Conservation (phyloP, 2,888 invertebrate genomes). For the Drosophila cognata region DNA sequence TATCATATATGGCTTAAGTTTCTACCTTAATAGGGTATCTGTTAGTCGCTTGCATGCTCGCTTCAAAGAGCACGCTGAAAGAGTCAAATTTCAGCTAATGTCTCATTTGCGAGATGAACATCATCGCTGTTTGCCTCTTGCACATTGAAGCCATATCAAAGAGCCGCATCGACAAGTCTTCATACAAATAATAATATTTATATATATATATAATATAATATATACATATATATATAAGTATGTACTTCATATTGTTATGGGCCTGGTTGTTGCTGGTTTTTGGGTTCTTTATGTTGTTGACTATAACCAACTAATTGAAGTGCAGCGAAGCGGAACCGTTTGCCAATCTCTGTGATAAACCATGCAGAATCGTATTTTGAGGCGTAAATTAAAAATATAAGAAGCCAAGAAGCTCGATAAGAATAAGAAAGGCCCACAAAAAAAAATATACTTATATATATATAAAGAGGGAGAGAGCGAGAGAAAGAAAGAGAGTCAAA, state of each 20-base stretch:
- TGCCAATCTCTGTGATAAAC: constrained; percentile 81
- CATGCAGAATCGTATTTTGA: constrained; percentile 76
- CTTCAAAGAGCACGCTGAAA: too few relatives aligned
- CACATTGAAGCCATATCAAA: constrained; percentile 53
- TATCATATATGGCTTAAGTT: neutral
- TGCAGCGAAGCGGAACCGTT: constrained; percentile 76
- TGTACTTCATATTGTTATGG: constrained; percentile 34
- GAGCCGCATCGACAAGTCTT: constrained; percentile 45
- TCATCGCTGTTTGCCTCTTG: constrained; percentile 11
- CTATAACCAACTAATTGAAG: constrained; percentile 74
- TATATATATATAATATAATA: constrained; percentile 17
- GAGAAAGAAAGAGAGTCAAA: neutral
- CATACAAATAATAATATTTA: constrained; percentile 42
- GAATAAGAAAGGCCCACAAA: constrained; percentile 19
- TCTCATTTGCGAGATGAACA: constrained; percentile 65
- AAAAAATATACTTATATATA: constrained; percentile 3
- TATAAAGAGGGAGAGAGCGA: constrained; percentile 9
- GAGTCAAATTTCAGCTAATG: constrained; percentile 25
- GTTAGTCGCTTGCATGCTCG: neutral
- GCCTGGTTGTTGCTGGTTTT: constrained; percentile 8
- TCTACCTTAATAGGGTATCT: neutral
- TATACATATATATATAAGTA: constrained; percentile 5
- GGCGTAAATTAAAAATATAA: constrained; percentile 80
- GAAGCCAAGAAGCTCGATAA: constrained; percentile 34
- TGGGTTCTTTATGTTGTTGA: constrained; percentile 55